These are phyloP conservation scores for Gallinago paraguaiae DNA, from an alignment of 2,113 vertebrate genomes.

Conservation along the genomic window DNA sequence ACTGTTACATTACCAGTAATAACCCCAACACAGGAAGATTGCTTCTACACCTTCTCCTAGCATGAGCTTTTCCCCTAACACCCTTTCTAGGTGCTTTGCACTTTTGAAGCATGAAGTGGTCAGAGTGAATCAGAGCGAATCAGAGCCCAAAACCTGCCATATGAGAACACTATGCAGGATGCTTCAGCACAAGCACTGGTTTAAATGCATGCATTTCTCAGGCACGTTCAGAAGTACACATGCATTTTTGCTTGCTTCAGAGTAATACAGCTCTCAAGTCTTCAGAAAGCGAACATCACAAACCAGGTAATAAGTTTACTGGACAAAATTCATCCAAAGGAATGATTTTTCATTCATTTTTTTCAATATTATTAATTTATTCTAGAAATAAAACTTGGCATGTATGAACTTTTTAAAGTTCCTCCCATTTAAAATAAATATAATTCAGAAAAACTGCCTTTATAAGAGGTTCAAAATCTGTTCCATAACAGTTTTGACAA, in stretches of 20 bases:
- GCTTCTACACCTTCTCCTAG: neutral
- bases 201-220: neutral
- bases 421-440: neutral
- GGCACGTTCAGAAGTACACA: neutral
- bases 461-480: neutral
- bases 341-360: neutral
- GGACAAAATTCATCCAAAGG: neutral
- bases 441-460: neutral
- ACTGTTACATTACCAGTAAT: neutral
- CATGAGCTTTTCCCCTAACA: neutral
- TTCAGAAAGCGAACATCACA: neutral
- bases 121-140: neutral
- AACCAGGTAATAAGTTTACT: neutral
- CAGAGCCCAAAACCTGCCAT: neutral
- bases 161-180: rapidly evolving
- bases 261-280: neutral
- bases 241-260: neutral
- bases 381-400: neutral
- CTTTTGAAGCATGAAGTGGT: neutral
- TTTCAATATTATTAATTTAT: neutral
- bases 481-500: neutral
- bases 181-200: neutral
- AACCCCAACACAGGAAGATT: neutral
- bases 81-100: neutral
- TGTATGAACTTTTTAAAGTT: neutral